Base-by-base conservation (phyloP, 2,113 vertebrate species). In the Strix aluco region DNA sequence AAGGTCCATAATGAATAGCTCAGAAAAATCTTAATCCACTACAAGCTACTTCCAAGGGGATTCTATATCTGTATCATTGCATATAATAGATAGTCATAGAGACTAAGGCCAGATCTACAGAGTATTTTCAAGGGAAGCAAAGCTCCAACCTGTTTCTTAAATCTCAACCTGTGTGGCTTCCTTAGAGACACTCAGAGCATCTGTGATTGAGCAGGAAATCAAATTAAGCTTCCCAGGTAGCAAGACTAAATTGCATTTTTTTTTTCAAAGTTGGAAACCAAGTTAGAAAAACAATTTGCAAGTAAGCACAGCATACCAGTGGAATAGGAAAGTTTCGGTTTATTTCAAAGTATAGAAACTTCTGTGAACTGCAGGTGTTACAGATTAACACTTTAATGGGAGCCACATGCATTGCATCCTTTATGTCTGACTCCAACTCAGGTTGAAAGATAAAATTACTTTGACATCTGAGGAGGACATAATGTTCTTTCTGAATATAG, bases 401-500 rank as follows among this genome's bases (percentile, higher is more conserved):
- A 93, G n/a, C 49, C 59, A 65, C 80, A 70, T 27, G 34, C 49
- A 29, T 71, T 82, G 95, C 85, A 92, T 94, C 54, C 36, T 81
- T 95, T 90, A 94, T 73, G 32, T 81, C 61, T 93, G 70, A 86
- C 61, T 95, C 40, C 15, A 49, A 15, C 8, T 75, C 26, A 61
- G 42, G 34, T 27, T 81, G 72, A 89, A 62, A 81, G 49, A 67
- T 11, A 71, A 93, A 94, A 90, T 88, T 96, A 74, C 96, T 95
- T 96, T 92, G 86, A 91, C 83, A 92, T 75, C 61, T 44, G 47
- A 90, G 42, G 54, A 87, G n/a, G 78, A 92, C 57, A 26, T 32
- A 49, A 42, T 80, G 58, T 84, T 92, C 92, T 94, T 87, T 92
- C 81, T 87, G 94, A 86, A 95, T 95, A 94, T 69, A 94, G 69